Conservation (phyloP, 2,797 vertebrate genomes). For the Pelodytes ibericus region DNA sequence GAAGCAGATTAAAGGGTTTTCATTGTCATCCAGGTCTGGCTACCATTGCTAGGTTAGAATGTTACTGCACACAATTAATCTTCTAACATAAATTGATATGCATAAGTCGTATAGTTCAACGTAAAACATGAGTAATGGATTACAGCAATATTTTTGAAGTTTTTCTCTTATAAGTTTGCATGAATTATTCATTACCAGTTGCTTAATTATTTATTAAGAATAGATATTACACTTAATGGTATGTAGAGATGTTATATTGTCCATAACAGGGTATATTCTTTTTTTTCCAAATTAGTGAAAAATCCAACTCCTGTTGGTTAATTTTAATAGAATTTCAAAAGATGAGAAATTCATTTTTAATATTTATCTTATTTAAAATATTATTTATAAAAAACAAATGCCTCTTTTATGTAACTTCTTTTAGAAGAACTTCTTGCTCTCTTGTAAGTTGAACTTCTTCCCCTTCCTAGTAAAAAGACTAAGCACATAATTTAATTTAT, state of each 20-base stretch:
- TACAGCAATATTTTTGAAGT: slow-evolving; percentile 41
- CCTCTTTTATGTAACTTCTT: too few relatives aligned
- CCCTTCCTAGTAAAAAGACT: too few relatives aligned
- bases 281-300: too few relatives aligned
- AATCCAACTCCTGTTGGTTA: too few relatives aligned
- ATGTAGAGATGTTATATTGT: slow-evolving; percentile 3
- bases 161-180: slow-evolving; percentile 31
- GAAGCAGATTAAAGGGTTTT: slow-evolving; percentile 45
- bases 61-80: slow-evolving; percentile 45
- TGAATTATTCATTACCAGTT: slow-evolving; percentile 48
- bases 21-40: slow-evolving; percentile 38
- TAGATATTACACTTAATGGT: slow-evolving; percentile 27
- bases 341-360: too few relatives aligned
- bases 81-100: slow-evolving; percentile 42
- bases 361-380: too few relatives aligned
- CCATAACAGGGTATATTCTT: background rate
- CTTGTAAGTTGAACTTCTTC: too few relatives aligned
- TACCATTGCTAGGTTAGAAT: slow-evolving; percentile 38
- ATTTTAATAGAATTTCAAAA: too few relatives aligned
- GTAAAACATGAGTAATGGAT: slow-evolving; percentile 27
- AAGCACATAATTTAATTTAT: too few relatives aligned
- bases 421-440: too few relatives aligned
- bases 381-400: too few relatives aligned
- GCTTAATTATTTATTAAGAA: slow-evolving; percentile 30
- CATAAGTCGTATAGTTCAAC: slow-evolving; percentile 44